Base-by-base conservation (phyloP, 2,113 vertebrate species). In the Vicugna pacos region DNA sequence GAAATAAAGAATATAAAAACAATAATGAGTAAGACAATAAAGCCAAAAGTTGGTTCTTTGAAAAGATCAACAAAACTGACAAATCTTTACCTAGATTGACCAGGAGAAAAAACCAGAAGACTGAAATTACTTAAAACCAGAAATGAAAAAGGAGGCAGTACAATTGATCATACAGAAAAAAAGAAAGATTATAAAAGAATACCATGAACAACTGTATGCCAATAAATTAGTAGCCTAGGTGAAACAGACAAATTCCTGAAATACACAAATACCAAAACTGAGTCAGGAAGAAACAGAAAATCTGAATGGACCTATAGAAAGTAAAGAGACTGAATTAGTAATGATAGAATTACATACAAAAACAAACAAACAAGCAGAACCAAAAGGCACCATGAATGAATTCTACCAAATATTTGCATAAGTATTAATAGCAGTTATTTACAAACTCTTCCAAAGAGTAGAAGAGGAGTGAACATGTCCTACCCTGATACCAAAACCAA, bases 11-110 rank as follows among this genome's bases (percentile, higher is more conserved):
- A 58, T 62, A n/a, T 2, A 48, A 77, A 93, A 93, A 79, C 30
- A 35, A 32, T 70, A 91, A 5, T 42, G 30, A 76, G 35, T 65
- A 76, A 48, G 64, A 87, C 19, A 87, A 80, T 58, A 10, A 93
- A 88, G 42, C 42, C 62, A 79, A 8, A 70, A 77, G 8, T 24
- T 87, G 64, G 42, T 70, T 88, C 73, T 58, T 70, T 70, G 38
- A 93, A 87, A 88, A 80, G 64, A 62, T 32, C 42, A 80, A 87
- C 72, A 77, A 69, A 86, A 79, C 12, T 60, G 42, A 77, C 83
- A 82, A 92, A 48, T 2, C 30, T 91, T 91, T 82, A 70, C 8
- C 35, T 70, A 82, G 38, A 48, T 24, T 80, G 54, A 50, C 8
- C 52, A 80, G 58, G 35, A 69, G 82, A 86, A 79, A 93, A 82